phyloP scores from a whole-genome alignment of 2,797 vertebrate species.

The Catamblyrhynchus diadema region DNA sequence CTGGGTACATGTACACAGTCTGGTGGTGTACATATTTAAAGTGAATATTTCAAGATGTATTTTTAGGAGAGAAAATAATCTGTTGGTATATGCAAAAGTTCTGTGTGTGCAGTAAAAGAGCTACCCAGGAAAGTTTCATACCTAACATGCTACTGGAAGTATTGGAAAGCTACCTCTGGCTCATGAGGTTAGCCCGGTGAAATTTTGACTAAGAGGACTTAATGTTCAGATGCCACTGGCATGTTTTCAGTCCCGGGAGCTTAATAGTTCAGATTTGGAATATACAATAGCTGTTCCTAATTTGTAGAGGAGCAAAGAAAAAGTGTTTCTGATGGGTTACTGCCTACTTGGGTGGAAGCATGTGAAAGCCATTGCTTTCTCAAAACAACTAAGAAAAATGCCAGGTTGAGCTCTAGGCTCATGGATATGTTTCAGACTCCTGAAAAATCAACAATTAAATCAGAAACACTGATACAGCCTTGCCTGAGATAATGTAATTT shows the following conservation, averaged over 20 bases:
- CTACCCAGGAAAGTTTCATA: not conserved
- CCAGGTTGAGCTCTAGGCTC: not conserved
- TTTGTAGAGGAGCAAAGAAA: not conserved
- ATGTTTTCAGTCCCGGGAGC: not conserved
- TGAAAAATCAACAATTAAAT: not conserved
- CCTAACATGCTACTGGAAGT: not conserved
- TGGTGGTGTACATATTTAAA: constrained; percentile 21
- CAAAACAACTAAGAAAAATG: not conserved
- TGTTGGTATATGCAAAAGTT: not conserved
- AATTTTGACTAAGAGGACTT: not conserved
- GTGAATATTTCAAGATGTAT: constrained; percentile 20
- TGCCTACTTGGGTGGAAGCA: not conserved
- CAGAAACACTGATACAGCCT: not conserved
- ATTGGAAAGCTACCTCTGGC: not conserved
- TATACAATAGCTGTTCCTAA: not conserved
- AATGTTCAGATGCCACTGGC: not conserved
- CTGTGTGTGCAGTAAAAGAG: not conserved
- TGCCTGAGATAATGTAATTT: not conserved
- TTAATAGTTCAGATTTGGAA: not conserved
- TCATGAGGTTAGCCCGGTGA: not conserved
- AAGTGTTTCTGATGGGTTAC: not conserved
- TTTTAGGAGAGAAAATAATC: constrained; percentile 44
- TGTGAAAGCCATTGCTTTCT: not conserved
- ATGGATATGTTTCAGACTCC: not conserved
- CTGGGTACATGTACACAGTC: constrained; percentile 44